phyloP scores from a whole-genome alignment of 1,140 invertebrate genomes.

The Sweltsa coloradensis region DNA sequence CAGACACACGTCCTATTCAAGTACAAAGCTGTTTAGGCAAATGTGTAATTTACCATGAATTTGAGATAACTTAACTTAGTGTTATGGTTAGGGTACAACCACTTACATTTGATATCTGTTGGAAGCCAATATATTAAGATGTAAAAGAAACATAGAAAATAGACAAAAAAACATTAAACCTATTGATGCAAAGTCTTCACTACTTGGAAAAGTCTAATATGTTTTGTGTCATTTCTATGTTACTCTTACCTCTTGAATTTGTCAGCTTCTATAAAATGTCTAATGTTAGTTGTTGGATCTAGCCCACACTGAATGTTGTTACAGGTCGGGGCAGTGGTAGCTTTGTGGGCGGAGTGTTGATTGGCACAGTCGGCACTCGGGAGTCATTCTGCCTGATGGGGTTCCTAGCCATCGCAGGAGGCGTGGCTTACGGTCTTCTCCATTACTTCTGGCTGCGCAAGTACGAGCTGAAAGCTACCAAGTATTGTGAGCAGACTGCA shows the following conservation, averaged over 20 bases:
- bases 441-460: slow-evolving; percentile 58
- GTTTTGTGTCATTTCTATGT: no score
- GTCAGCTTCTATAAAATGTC: not conserved
- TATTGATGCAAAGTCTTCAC: no score
- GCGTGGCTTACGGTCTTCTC: slow-evolving; percentile 52
- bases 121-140: no score
- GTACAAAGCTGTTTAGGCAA: no score
- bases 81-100: no score
- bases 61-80: no score
- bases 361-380: slow-evolving; percentile 53
- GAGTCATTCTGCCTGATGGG: slow-evolving; percentile 67
- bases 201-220: no score
- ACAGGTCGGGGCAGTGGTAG: slow-evolving; percentile 61
- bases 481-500: slow-evolving; percentile 31
- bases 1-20: no score
- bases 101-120: no score
- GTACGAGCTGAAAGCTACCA: slow-evolving; percentile 32
- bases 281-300: not conserved
- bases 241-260: not conserved
- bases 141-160: no score
- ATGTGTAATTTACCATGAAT: no score
- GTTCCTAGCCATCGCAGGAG: slow-evolving; percentile 48
- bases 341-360: slow-evolving; percentile 65
- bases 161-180: no score
- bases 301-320: not conserved